These are phyloP conservation scores for Gorsachius goisagi DNA, from an alignment of 2,113 vertebrate genomes.

Conservation along the genomic window DNA sequence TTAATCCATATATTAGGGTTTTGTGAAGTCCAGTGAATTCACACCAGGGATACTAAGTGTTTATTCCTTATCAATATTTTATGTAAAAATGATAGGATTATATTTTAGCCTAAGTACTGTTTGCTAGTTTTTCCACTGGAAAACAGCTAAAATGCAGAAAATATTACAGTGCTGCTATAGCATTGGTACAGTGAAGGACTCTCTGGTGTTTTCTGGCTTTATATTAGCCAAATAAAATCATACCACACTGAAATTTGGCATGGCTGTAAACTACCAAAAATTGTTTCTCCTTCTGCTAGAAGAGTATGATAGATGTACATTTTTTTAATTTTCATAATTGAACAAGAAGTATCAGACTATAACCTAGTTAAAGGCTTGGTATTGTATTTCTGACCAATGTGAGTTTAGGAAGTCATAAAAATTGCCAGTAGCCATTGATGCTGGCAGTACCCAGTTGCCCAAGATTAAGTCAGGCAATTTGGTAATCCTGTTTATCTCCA, in stretches of 20 bases:
- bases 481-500: not conserved
- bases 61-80: conserved; percentile 81
- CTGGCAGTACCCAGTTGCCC: not conserved
- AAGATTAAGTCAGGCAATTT: not conserved
- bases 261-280: not conserved
- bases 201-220: not conserved
- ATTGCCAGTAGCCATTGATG: not conserved
- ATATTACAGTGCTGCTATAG: not conserved
- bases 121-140: conserved; percentile 53
- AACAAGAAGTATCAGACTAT: not conserved
- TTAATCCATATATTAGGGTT: conserved; percentile 81
- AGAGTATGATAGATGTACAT: not conserved
- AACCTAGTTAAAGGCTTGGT: not conserved
- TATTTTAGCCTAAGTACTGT: conserved; percentile 69
- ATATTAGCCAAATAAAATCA: not conserved
- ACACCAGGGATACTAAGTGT: conserved; percentile 73
- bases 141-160: conserved; percentile 55
- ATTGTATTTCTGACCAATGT: not conserved
- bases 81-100: conserved; percentile 77
- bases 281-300: not conserved
- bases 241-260: not conserved
- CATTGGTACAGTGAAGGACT: not conserved
- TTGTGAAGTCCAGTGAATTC: conserved; percentile 74
- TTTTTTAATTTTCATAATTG: not conserved
- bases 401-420: not conserved